These are phyloP conservation scores for Gasteruption jaculator DNA, from an alignment of 2,888 invertebrate genomes.

Conservation along the genomic window DNA sequence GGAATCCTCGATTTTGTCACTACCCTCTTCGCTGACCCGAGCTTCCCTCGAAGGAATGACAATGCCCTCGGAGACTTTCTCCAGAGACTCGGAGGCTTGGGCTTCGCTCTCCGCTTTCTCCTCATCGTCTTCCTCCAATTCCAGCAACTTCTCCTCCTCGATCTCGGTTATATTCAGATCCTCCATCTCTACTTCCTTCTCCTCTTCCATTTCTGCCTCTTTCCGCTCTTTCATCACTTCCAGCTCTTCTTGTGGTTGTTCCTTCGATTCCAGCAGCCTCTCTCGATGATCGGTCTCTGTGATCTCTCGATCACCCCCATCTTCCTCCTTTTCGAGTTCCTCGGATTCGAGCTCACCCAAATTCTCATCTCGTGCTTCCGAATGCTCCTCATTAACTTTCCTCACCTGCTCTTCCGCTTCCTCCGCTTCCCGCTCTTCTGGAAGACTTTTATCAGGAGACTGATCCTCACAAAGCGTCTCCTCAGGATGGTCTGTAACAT, in stretches of 20 bases:
- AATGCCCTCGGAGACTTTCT: too few relatives aligned
- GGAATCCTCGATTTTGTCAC: too few relatives aligned
- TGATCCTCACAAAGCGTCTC: too few relatives aligned
- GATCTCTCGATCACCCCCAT: not conserved
- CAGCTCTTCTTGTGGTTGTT: not conserved
- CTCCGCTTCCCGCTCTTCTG: too few relatives aligned
- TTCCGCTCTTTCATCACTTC: not conserved
- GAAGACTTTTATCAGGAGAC: too few relatives aligned
- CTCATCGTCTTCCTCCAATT: not conserved
- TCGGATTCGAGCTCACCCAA: not conserved
- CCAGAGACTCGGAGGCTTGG: too few relatives aligned
- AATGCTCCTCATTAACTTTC: not conserved
- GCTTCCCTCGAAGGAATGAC: too few relatives aligned
- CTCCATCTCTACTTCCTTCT: not conserved
- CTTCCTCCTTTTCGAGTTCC: constrained; percentile 3
- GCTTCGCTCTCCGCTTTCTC: constrained; percentile 2
- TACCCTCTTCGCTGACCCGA: too few relatives aligned
- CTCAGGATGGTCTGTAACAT: not conserved
- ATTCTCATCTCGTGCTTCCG: not conserved
- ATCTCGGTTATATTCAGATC: not conserved
- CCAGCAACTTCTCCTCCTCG: not conserved
- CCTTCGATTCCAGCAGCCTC: not conserved
- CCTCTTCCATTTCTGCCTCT: not conserved
- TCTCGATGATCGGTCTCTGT: not conserved
- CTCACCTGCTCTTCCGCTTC: not conserved